Evolutionary conservation across 2,797 vertebrate species (phyloP).

Genomic region (Cirrhinus molitorella): DNA sequence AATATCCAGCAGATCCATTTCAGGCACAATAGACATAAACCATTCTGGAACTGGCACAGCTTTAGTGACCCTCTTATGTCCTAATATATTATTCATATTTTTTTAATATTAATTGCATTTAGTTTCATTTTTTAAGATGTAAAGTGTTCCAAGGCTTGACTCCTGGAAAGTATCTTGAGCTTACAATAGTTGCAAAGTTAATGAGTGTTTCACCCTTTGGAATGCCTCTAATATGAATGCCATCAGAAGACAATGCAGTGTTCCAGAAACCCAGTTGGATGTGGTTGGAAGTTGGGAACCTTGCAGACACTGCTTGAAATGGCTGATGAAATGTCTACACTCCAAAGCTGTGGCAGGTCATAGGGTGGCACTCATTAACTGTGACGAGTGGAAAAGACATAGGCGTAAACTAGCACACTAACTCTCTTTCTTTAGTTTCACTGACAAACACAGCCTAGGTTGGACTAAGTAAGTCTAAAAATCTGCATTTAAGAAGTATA

Average conservation of each 20-base stretch:
- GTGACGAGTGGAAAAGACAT: not conserved
- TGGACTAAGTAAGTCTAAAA: not conserved
- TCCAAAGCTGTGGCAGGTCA: conserved; percentile 12
- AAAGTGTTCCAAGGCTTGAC: not conserved
- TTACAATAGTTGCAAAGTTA: not conserved
- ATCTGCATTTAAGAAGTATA: not conserved
- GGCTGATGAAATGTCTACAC: not conserved
- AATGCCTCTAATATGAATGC: conserved; percentile 10
- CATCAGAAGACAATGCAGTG: conserved; percentile 9
- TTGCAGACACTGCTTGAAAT: conserved; percentile 18
- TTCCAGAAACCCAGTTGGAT: not conserved
- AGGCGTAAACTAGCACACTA: not conserved
- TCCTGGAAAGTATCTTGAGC: not conserved
- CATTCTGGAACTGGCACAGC: no score
- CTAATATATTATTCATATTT: not conserved
- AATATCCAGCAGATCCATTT: not conserved
- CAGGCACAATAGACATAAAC: not conserved
- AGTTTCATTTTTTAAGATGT: no score
- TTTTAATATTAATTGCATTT: not conserved
- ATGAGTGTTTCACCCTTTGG: not conserved
- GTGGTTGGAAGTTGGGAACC: conserved; percentile 1
- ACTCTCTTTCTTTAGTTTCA: not conserved
- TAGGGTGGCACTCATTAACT: conserved; percentile 5
- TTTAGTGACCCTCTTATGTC: not conserved
- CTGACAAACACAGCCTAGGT: not conserved